phyloP scores from a whole-genome alignment of 2,888 invertebrate species.

The Hydriomena furcata region DNA sequence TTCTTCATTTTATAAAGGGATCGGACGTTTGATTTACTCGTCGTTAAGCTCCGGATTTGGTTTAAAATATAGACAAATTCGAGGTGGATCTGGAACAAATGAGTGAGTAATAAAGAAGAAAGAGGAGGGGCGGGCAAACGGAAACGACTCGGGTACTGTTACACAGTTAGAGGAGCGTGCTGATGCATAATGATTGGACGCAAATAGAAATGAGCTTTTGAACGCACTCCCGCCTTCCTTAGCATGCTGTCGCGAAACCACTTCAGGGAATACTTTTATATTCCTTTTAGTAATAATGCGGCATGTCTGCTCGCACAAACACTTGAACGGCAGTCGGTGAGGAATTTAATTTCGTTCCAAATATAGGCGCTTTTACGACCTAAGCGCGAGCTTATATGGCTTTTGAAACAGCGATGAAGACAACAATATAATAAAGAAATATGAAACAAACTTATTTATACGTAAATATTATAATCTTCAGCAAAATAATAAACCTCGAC shows the following conservation, averaged over 20 bases:
- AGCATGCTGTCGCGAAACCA: slow-evolving; percentile 72
- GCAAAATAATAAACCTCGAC: too few relatives aligned
- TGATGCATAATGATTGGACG: slow-evolving; percentile 76
- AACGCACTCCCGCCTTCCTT: slow-evolving; percentile 55
- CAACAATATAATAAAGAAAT: slow-evolving; percentile 25
- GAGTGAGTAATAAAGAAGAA: slow-evolving; percentile 58
- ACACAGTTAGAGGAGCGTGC: slow-evolving; percentile 77
- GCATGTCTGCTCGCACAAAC: slow-evolving; percentile 39
- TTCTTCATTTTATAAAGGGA: slow-evolving; percentile 29
- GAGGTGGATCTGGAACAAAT: slow-evolving; percentile 59
- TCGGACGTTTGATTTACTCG: slow-evolving; percentile 40
- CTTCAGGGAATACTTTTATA: slow-evolving; percentile 66
- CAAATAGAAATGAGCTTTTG: slow-evolving; percentile 71
- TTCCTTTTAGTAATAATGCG: slow-evolving; percentile 54
- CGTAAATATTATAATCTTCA: too few relatives aligned
- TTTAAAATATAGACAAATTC: slow-evolving; percentile 50
- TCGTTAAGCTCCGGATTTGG: slow-evolving; percentile 38
- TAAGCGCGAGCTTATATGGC: slow-evolving; percentile 26
- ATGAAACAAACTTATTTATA: background rate
- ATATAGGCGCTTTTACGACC: slow-evolving; percentile 37
- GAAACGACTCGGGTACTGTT: slow-evolving; percentile 76
- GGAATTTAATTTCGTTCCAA: slow-evolving; percentile 39
- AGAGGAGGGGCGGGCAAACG: slow-evolving; percentile 63
- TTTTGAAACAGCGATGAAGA: slow-evolving; percentile 29
- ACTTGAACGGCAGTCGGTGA: slow-evolving; percentile 42